These are phyloP conservation scores for Dromas ardeola DNA, from an alignment of 2,113 vertebrate genomes.

Conservation along the genomic window DNA sequence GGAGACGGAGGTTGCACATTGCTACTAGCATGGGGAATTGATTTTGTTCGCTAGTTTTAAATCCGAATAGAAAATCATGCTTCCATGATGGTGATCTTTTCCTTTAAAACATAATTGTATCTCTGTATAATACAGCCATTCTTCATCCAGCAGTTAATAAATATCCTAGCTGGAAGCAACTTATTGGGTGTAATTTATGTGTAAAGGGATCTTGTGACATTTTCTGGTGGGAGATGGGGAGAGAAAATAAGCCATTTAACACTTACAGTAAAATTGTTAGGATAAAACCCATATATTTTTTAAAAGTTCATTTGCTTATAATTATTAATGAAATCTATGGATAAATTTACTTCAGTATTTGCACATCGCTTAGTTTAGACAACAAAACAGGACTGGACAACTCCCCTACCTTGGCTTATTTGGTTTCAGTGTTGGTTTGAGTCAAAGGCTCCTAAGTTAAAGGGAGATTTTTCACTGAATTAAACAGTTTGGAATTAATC, in stretches of 20 bases:
- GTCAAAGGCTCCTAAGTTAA: neutral
- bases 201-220: neutral
- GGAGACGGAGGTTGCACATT: neutral
- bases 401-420: neutral
- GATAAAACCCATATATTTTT: neutral
- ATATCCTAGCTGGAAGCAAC: neutral
- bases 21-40: neutral
- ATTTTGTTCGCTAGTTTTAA: neutral
- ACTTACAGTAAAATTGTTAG: neutral
- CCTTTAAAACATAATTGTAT: neutral
- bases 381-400: neutral
- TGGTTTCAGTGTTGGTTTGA: neutral
- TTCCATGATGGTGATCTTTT: neutral
- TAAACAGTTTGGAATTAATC: neutral
- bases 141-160: neutral
- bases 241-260: neutral
- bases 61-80: neutral
- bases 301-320: neutral
- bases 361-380: neutral
- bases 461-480: neutral
- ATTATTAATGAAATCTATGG: neutral
- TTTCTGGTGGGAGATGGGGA: neutral
- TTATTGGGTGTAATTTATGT: neutral
- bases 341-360: neutral
- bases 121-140: neutral